Percentiles rank a stretch among this genome's conserved stretches.
phyloP scores from a whole-genome alignment of 2,888 invertebrate species.

The Cyclophora punctaria region DNA sequence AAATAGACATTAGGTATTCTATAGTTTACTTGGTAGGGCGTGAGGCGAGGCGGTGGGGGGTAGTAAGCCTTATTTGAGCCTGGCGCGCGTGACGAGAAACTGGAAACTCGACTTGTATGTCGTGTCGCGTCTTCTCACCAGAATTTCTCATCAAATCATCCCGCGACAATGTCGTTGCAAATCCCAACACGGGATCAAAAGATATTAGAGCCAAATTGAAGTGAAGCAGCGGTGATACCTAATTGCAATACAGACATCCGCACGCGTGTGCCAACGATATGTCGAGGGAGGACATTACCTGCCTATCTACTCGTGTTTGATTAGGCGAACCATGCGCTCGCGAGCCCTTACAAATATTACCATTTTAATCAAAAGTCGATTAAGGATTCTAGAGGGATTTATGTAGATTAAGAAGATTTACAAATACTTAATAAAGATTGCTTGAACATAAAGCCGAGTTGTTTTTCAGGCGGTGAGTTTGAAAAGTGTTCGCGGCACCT shows the following conservation, averaged over 20 bases:
- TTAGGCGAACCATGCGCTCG: conserved; percentile 5
- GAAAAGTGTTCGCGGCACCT: conserved; percentile 56
- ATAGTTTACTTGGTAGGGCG: conserved; percentile 55
- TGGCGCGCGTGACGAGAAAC: conserved; percentile 70
- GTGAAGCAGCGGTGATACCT: conserved; percentile 42
- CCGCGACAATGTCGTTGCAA: conserved; percentile 66
- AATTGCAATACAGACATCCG: conserved; percentile 34
- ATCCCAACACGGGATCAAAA: conserved; percentile 68
- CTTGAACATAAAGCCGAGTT: neutral
- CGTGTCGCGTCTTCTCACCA: conserved; percentile 56
- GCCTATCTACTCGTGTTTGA: conserved; percentile 9
- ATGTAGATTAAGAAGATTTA: neutral
- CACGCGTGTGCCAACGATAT: conserved; percentile 11
- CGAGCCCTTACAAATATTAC: neutral
- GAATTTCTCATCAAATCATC: conserved; percentile 71
- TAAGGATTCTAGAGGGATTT: neutral
- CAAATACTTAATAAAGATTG: neutral
- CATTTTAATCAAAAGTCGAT: neutral
- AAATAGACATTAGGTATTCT: conserved; percentile 62
- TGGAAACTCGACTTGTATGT: conserved; percentile 62
- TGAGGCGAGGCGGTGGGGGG: conserved; percentile 51
- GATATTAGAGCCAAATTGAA: conserved; percentile 68
- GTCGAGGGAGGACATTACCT: conserved; percentile 14
- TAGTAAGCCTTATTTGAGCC: conserved; percentile 70
- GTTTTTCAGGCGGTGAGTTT: conserved; percentile 36